Evolutionary conservation across 2,797 vertebrate genomes (phyloP).

Genomic region (Rhinella marina): DNA sequence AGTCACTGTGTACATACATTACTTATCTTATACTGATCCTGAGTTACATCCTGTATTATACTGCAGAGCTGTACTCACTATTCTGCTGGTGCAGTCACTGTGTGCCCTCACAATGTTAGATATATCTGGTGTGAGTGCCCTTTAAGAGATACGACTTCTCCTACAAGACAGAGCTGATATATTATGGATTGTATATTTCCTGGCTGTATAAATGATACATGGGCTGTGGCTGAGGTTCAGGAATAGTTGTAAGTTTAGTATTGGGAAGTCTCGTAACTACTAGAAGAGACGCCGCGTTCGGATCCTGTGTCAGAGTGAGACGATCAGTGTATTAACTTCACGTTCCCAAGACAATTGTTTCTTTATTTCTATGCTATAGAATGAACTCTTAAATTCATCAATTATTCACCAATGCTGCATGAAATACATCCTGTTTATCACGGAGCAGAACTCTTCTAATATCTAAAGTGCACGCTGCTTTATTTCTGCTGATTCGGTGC

Average conservation of each 20-base stretch:
- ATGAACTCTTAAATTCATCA: slow-evolving; percentile 36
- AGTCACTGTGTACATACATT: no score
- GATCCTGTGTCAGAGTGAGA: not conserved
- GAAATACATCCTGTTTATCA: slow-evolving; percentile 17
- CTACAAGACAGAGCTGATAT: not conserved
- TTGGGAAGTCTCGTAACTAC: not conserved
- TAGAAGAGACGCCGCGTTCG: not conserved
- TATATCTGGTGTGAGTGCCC: not conserved
- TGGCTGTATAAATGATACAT: not conserved
- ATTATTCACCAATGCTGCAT: slow-evolving; percentile 32
- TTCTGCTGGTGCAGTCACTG: no score
- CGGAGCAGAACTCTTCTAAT: not conserved
- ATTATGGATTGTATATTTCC: not conserved
- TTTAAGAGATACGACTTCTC: not conserved
- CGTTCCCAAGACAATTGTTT: not conserved
- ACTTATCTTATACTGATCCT: no score
- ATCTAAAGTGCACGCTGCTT: not conserved
- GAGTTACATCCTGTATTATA: no score
- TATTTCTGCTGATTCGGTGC: slow-evolving; percentile 13
- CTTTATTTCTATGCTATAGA: slow-evolving; percentile 9
- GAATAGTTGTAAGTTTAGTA: not conserved
- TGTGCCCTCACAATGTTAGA: not conserved
- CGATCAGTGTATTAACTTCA: not conserved
- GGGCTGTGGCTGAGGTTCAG: not conserved
- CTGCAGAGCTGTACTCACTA: no score